Evolutionary conservation across 2,888 invertebrate genomes (phyloP).

Genomic region (Macrophya annulata): DNA sequence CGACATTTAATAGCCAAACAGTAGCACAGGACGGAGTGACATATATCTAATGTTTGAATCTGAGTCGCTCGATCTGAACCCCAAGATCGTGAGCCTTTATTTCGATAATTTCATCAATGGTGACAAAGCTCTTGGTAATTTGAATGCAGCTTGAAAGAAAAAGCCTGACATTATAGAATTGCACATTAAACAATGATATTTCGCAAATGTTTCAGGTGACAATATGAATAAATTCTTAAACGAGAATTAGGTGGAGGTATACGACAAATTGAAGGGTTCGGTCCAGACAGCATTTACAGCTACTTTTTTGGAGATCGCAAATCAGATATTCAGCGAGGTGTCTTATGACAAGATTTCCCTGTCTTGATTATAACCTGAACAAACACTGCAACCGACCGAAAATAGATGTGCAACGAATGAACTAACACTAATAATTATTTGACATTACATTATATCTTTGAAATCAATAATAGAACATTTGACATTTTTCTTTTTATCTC

Average conservation of each 20-base stretch:
- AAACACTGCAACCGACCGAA: too few relatives aligned
- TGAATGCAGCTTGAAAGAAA: not conserved
- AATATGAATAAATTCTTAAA: conserved; percentile 80
- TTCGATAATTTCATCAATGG: conserved; percentile 79
- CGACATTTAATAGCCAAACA: conserved; percentile 63
- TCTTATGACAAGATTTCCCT: conserved; percentile 63
- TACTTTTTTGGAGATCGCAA: conserved; percentile 73
- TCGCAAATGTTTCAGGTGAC: conserved; percentile 71
- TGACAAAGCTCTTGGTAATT: conserved; percentile 75
- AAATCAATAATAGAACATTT: not conserved
- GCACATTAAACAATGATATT: not conserved
- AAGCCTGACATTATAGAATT: too few relatives aligned
- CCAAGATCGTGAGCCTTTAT: conserved; percentile 66
- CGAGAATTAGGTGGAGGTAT: conserved; percentile 80
- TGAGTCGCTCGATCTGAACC: conserved; percentile 65
- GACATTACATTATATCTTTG: not conserved
- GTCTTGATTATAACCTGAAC: not conserved
- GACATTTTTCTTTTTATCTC: not conserved
- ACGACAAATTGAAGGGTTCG: conserved; percentile 75
- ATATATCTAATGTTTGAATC: conserved; percentile 71
- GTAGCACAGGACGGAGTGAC: conserved; percentile 69
- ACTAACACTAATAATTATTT: not conserved
- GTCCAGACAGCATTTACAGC: conserved; percentile 74
- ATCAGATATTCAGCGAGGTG: conserved; percentile 75
- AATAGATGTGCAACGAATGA: not conserved